A percentile compares a stretch with the other conserved stretches of the same genome.
These are phyloP conservation scores for Taenioides sp. DNA, from an alignment of 2,797 vertebrate species.

Conservation along the genomic window DNA sequence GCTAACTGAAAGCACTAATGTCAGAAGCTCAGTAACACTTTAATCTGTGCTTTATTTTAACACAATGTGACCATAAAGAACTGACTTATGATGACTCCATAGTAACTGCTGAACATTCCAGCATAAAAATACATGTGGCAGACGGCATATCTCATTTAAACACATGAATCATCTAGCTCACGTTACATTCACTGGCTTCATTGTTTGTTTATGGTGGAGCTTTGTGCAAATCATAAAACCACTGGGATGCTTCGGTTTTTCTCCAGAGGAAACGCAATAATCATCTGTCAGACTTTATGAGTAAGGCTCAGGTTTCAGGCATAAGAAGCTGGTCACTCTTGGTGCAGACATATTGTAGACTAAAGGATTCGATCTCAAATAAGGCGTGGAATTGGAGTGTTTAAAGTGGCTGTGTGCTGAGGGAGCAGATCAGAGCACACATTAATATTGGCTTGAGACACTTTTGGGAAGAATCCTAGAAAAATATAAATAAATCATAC, in stretches of 20 bases:
- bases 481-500: not conserved
- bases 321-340: not conserved
- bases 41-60: too few relatives aligned
- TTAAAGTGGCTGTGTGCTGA: not conserved
- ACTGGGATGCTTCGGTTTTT: not conserved
- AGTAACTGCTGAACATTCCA: too few relatives aligned
- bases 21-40: too few relatives aligned
- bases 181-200: slow-evolving; percentile 19
- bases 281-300: not conserved
- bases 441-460: not conserved
- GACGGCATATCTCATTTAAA: not conserved
- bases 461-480: not conserved
- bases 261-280: not conserved
- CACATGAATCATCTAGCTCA: slow-evolving; percentile 37
- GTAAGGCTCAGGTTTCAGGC: not conserved
- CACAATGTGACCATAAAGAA: too few relatives aligned
- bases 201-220: slow-evolving; percentile 9
- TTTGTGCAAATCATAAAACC: not conserved
- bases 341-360: not conserved
- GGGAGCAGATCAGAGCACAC: not conserved
- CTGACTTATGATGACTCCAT: too few relatives aligned
- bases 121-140: too few relatives aligned
- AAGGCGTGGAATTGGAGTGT: not conserved
- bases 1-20: too few relatives aligned
- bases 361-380: not conserved